Base-by-base conservation (phyloP, 2,888 invertebrate species). In the Eupithecia exiguata region DNA sequence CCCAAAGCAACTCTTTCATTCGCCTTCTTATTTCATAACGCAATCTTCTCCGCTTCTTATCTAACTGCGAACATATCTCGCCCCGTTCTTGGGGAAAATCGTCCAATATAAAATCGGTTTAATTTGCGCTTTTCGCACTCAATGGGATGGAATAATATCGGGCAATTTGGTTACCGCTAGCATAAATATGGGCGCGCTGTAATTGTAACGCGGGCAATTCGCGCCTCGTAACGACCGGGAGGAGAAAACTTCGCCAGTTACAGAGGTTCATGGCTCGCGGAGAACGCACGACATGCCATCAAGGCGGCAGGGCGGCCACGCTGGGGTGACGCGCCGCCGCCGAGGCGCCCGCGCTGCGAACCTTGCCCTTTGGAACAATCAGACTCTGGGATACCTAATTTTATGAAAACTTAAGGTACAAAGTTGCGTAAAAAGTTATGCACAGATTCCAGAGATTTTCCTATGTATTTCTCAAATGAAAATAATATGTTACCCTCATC, bases 41-140 rank as follows among this genome's bases (percentile, higher is more conserved):
- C 93, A 93, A 94, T 94, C 94, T 94, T 91, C 58, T 58, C 25
- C 12, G 25, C 25, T 25, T 58, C 93, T 94, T 94, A 94, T 94
- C 94, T 93, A 88, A 89, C 91, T 88, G 87, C 91, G 92, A 91
- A 91, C 92, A 92, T 93, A 94, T 93, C 94, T 93, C 91, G 92
- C 91, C 90, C 90, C 91, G 92, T 90, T 91, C 89, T 90, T 85
- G 86, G 88, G 89, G 94, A 92, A 92, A 94, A 94, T 94, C 94
- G 91, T 94, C 94, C 91, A 94, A 94, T 94, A 94, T 94, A 94
- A 94, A 94, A 94, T 94, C 94, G 94, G 93, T 94, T 94, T 94
- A 94, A 94, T 94, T 94, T 94, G 94, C 94, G 93, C 94, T 94
- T 94, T 94, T 94, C 94, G 92, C 93, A 94, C 94, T 94, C 94